These are phyloP conservation scores for Eira barbara DNA, from an alignment of 2,113 vertebrate genomes.

Conservation along the genomic window DNA sequence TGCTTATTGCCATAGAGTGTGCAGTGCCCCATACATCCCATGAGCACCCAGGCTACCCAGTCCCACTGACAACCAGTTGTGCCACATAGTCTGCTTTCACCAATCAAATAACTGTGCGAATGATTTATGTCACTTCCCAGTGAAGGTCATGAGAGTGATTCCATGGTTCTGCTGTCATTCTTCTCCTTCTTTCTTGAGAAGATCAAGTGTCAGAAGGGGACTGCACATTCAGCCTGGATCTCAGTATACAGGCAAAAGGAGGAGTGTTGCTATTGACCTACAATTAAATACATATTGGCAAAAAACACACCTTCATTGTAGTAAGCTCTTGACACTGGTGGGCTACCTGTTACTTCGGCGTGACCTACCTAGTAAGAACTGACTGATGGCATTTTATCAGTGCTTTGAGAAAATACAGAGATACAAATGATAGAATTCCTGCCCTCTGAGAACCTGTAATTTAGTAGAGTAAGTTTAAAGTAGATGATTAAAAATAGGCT, in stretches of 20 bases:
- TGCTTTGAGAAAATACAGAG: neutral
- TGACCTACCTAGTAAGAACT: neutral
- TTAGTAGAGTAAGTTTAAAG: neutral
- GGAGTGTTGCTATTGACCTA: neutral
- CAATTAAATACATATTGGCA: fast-evolving
- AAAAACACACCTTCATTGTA: neutral
- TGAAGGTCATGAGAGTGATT: neutral
- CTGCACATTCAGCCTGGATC: too few species aligned
- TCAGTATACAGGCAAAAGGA: neutral
- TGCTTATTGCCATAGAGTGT: too few species aligned
- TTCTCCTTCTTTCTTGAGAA: neutral
- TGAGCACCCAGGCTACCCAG: neutral
- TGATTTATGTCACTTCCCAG: fast-evolving
- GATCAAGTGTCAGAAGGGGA: neutral
- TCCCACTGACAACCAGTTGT: neutral
- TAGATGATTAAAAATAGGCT: neutral
- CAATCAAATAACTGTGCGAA: neutral
- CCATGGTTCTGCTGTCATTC: fast-evolving
- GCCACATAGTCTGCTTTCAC: neutral
- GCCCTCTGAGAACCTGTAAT: neutral
- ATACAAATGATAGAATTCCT: neutral
- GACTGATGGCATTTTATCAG: neutral
- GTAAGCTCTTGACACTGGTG: neutral
- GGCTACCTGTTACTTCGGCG: neutral
- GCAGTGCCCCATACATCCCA: fast-evolving